Evolutionary conservation across 2,113 vertebrate genomes (phyloP).

Genomic region (Vulpes ferrilata): DNA sequence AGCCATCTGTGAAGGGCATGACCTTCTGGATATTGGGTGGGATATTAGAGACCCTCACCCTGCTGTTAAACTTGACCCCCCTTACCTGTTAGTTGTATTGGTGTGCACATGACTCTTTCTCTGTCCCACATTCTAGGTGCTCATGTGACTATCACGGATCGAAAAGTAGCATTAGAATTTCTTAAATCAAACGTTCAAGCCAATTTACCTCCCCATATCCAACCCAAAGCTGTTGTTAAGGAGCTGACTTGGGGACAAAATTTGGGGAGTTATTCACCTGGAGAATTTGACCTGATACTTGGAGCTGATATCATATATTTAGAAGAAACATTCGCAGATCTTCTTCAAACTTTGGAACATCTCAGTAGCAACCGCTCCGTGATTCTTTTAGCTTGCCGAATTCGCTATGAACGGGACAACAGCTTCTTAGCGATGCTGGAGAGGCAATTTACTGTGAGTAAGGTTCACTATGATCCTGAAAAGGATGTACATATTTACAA

Average conservation of each 20-base stretch:
- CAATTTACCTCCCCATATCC: slow-evolving; percentile 91
- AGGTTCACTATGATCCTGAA: slow-evolving; percentile 92
- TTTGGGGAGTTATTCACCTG: slow-evolving; percentile 88
- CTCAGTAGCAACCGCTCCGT: slow-evolving; percentile 89
- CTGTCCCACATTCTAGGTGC: slow-evolving; percentile 89
- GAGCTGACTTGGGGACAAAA: slow-evolving; percentile 95
- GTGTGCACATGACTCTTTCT: slow-evolving; percentile 31
- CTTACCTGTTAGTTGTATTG: not conserved
- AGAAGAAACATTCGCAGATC: slow-evolving; percentile 94
- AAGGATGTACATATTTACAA: slow-evolving; percentile 94
- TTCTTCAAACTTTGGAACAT: slow-evolving; percentile 93
- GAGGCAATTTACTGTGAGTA: slow-evolving; percentile 87
- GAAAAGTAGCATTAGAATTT: slow-evolving; percentile 92
- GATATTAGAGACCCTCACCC: not conserved
- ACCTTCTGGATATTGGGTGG: not conserved
- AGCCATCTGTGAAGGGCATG: not conserved
- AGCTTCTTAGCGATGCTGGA: slow-evolving; percentile 93
- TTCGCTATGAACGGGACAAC: slow-evolving; percentile 95
- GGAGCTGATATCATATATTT: slow-evolving; percentile 98
- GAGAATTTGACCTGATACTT: slow-evolving; percentile 93
- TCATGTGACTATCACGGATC: slow-evolving; percentile 95
- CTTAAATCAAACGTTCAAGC: slow-evolving; percentile 92
- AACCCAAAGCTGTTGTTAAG: slow-evolving; percentile 87
- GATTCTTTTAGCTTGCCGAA: slow-evolving; percentile 94
- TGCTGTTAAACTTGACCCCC: not conserved